Percentiles rank a stretch among this genome's conserved stretches.
phyloP scores from a whole-genome alignment of 2,113 vertebrate genomes.

The Salvelinus fontinalis region DNA sequence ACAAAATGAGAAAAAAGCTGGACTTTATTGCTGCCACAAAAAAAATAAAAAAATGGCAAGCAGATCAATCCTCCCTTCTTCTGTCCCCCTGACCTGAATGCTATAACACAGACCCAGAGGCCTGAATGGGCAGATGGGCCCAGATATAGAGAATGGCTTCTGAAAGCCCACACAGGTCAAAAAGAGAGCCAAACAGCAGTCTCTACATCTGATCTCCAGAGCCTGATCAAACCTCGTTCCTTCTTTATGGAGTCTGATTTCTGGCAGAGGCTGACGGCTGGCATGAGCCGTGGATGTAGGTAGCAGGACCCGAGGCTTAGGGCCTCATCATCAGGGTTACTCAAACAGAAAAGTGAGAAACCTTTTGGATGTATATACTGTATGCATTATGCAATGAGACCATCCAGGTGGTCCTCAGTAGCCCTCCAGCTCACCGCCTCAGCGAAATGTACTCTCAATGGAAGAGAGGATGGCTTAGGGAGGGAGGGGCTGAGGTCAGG shows the following conservation, averaged over 20 bases:
- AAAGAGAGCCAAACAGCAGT: conserved; percentile 15
- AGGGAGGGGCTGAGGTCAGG: conserved; percentile 8
- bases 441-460: background rate
- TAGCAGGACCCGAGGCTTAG: background rate
- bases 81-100: conserved; percentile 8
- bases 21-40: conserved; percentile 58
- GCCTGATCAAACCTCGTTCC: too few species aligned
- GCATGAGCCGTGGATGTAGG: background rate
- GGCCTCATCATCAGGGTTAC: background rate
- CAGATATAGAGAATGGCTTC: conserved; percentile 9
- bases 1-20: conserved; percentile 77
- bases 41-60: conserved; percentile 58
- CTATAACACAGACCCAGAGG: background rate
- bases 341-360: background rate
- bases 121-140: background rate
- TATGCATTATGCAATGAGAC: background rate
- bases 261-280: conserved; percentile 13
- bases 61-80: conserved; percentile 32
- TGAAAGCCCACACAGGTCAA: conserved; percentile 15
- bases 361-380: background rate
- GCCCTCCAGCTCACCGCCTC: background rate
- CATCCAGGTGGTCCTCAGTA: background rate
- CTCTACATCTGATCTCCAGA: background rate
- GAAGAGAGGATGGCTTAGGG: background rate
- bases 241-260: too few species aligned